Base-by-base conservation (phyloP, 2,888 invertebrate genomes). In the Drosophila rubida region DNA sequence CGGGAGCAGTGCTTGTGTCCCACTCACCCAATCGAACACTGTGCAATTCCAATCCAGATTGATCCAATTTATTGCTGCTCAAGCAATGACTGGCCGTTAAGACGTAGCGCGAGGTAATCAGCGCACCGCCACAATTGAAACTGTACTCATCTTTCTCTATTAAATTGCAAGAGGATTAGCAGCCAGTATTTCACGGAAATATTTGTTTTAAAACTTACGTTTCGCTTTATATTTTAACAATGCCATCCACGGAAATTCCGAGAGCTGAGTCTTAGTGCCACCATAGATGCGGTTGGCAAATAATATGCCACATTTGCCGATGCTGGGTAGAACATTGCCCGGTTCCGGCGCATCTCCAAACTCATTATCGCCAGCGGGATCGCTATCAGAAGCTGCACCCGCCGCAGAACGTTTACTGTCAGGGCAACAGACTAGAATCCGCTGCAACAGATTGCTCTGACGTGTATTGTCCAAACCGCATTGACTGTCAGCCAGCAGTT, bases 71-170 rank as follows among this genome's bases (percentile, higher is more conserved):
- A 9, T 93, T 93, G 35, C 95, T 95, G 76, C 93, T 94, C 37
- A 96, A 91, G 80, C 96, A 96, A 87, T 96, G 96, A 0, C 94
- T 95, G 0, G 96, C 96, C 0, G 96, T 96, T 53, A 96, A 83
- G 2, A 96, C 93, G 85, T 96, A 96, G 73, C 93, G 93, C 0
- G 89, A 76, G 22, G 87, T 90, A 25, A 96, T 95, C 25, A 96
- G 90, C 1, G 94, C 94, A 0, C 95, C 96, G 0, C 95, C 96
- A 78, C 96, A 96, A 71, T 94, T 94, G 68, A 95, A 95, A 0
- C 94, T 93, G 76, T 49, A 41, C 4, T 50, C 63, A 8, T 73
- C 32, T 7, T 37, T 44, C 6, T 39, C 78, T 70, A 16, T 23
- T 22, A 19, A 2, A 27, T n/a, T 25, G 2, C 16, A 27, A 2